These are phyloP conservation scores for Esox niger DNA, from an alignment of 2,113 vertebrate species.

Conservation along the genomic window DNA sequence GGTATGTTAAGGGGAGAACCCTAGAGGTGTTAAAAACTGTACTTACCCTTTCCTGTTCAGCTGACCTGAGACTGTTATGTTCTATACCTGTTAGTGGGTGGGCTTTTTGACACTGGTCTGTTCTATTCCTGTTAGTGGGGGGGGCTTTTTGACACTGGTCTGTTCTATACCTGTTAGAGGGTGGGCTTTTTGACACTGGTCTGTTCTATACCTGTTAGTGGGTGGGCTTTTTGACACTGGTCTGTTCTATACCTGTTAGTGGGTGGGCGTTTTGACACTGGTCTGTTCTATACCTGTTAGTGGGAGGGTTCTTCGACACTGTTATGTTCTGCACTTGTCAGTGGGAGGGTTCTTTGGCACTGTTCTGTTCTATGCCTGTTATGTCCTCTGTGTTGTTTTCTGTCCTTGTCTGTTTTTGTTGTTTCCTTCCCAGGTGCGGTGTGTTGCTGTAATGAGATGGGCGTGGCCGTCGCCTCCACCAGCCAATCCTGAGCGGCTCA, in stretches of 20 bases:
- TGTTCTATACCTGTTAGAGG: neutral
- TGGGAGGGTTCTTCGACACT: slow-evolving; percentile 63
- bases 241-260: slow-evolving; percentile 55
- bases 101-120: neutral
- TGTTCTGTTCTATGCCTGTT: no score
- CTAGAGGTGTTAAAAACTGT: slow-evolving; percentile 1
- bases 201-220: slow-evolving; percentile 54
- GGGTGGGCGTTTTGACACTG: slow-evolving; percentile 57
- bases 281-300: slow-evolving; percentile 54
- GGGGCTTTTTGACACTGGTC: no score
- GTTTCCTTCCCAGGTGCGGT: no score
- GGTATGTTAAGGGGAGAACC: slow-evolving; percentile 14
- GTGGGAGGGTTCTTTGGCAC: no score
- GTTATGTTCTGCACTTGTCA: slow-evolving; percentile 86
- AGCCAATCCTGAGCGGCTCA: no score
- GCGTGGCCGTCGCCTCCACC: no score
- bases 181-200: neutral
- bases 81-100: slow-evolving; percentile 78
- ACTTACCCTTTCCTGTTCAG: slow-evolving; percentile 88
- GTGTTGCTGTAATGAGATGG: no score
- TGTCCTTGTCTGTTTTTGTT: no score
- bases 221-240: slow-evolving; percentile 58
- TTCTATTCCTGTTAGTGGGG: no score
- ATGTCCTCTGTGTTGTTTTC: no score
- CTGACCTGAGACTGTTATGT: slow-evolving; percentile 75